A percentile compares a stretch with the other conserved stretches of the same genome.
phyloP scores from a whole-genome alignment of 2,797 vertebrate species.

The Poecilia gillii region DNA sequence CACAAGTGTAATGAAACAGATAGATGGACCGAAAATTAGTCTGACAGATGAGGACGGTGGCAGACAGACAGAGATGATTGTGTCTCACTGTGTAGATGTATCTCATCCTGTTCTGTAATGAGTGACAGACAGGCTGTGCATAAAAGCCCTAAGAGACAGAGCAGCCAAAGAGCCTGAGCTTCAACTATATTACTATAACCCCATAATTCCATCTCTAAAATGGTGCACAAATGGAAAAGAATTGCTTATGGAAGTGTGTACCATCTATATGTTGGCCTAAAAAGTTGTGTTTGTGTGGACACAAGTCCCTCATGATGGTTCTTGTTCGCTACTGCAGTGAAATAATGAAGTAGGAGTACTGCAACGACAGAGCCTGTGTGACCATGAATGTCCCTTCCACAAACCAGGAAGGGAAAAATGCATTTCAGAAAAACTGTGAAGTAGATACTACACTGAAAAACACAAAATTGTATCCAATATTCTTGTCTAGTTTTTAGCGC shows the following conservation, averaged over 20 bases:
- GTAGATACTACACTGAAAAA: not conserved
- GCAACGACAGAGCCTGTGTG: constrained; percentile 20
- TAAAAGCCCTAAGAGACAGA: constrained; percentile 51
- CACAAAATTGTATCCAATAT: too few species aligned
- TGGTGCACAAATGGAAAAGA: not conserved
- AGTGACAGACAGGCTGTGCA: constrained; percentile 59
- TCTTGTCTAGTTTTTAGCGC: too few species aligned
- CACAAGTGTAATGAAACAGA: constrained; percentile 1
- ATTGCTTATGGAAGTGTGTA: constrained; percentile 1
- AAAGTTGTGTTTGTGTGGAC: not conserved
- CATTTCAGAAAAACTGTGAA: constrained; percentile 28
- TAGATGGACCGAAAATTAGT: constrained; percentile 5
- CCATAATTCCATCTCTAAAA: not conserved
- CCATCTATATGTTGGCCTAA: not conserved
- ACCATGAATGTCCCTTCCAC: constrained; percentile 21
- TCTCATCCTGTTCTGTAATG: constrained; percentile 60
- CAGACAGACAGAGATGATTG: constrained; percentile 32
- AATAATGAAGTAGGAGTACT: constrained; percentile 18
- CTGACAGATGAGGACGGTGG: constrained; percentile 24
- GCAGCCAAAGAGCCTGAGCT: constrained; percentile 49
- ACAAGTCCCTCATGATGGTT: not conserved
- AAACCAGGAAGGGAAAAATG: constrained; percentile 33
- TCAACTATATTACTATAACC: constrained; percentile 25
- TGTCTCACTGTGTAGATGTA: constrained; percentile 42
- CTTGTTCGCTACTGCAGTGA: constrained; percentile 13